Evolutionary conservation across 1,140 invertebrate species (phyloP), one percentile per base, ranked within the genome.

Genomic region (Bilobella aurantiaca): DNA sequence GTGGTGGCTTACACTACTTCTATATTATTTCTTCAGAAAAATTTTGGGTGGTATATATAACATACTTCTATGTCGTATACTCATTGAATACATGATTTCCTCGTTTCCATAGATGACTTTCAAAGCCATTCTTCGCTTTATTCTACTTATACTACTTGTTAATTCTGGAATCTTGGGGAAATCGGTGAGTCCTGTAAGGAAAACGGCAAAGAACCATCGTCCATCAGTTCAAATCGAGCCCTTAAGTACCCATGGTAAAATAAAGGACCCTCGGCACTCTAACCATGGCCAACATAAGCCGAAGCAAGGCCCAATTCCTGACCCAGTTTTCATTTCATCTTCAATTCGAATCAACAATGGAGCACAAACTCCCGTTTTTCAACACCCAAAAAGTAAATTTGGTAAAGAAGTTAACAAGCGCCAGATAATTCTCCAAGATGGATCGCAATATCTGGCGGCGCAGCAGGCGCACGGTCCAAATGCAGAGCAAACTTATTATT

Each of bases 281-380:
- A 23, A 23, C 49, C 25, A 12, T 53, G 49, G 49, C 5, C 5
- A 12, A 23, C 49, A 53, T 5, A 12, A 53, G 23, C 49, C 49
- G 3, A 28, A 58, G 28, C 37, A 28, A 3, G 42, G 42, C 2
- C 42, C 62, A 5, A 28, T 70, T 3, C 69, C 69, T 16, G 58
- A 57, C 53, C 69, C 69, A 0, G 62, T 70, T 5, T 25, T 58
- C 2, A 53, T 70, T 25, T 70, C 69, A 0, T 65, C 66, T 58
- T 18, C 69, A 1, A 70, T 70, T 27, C 37, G 23, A 32, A 65
- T 70, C 5, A 58, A 21, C 63, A 23, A 58, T 49, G 8, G 57
- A 29, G 60, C n/a, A n/a, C n/a, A n/a, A n/a, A n/a, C n/a, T n/a
- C n/a, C n/a, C n/a, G n/a, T n/a, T n/a, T n/a, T n/a, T n/a, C n/a